Conservation (phyloP, 2,888 invertebrate species). For the Polyploca ridens region DNA sequence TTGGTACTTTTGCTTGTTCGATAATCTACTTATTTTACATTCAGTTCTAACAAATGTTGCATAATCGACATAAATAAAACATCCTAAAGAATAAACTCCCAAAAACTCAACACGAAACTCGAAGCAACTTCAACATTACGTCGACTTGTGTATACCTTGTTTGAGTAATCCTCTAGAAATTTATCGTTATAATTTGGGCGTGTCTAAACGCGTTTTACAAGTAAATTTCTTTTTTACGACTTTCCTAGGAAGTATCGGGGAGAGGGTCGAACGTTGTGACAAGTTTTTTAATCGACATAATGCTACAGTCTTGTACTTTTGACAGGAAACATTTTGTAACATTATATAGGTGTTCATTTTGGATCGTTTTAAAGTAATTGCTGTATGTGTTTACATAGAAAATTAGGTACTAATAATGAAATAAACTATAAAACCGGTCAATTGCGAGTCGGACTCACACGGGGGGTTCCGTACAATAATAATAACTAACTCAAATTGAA, state of each 20-base stretch:
- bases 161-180: slow-evolving; percentile 51
- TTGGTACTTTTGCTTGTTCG: too few species aligned
- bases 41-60: too few species aligned
- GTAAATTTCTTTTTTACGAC: slow-evolving; percentile 42
- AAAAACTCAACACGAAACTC: background rate
- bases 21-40: too few species aligned
- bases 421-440: too few species aligned
- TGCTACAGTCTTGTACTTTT: slow-evolving; percentile 9
- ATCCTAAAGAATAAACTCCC: background rate
- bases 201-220: slow-evolving; percentile 33
- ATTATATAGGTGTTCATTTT: background rate
- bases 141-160: slow-evolving; percentile 27
- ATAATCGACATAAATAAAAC: background rate
- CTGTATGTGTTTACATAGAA: too few species aligned
- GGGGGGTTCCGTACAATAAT: too few species aligned
- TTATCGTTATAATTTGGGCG: slow-evolving; percentile 44
- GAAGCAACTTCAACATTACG: background rate
- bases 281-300: slow-evolving; percentile 35
- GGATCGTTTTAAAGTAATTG: too few species aligned
- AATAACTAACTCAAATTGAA: too few species aligned
- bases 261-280: slow-evolving; percentile 29
- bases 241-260: slow-evolving; percentile 20
- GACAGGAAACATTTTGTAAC: slow-evolving; percentile 16
- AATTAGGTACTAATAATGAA: too few species aligned
- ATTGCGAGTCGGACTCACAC: too few species aligned